Evolutionary conservation across 1,140 invertebrate genomes (phyloP).

Genomic region (Zaprionus lachaisei): DNA sequence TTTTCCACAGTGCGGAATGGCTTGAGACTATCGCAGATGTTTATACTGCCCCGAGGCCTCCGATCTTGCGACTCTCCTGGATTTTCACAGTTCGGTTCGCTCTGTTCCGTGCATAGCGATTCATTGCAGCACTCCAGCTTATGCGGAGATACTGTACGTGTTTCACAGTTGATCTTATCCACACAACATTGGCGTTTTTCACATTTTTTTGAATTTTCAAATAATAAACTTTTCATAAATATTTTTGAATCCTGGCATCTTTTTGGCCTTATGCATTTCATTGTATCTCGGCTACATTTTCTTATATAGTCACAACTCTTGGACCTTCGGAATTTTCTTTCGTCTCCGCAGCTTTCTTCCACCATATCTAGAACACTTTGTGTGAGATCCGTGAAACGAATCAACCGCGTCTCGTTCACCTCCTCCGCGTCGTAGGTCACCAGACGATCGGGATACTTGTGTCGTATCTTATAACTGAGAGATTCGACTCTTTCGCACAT

Average conservation of each 20-base stretch:
- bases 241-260: neutral
- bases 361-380: neutral
- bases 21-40: neutral
- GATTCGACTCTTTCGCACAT: neutral
- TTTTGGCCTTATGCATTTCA: neutral
- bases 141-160: neutral
- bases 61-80: neutral
- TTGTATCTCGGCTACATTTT: neutral
- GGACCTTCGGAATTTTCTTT: neutral
- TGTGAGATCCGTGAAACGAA: constrained; percentile 41
- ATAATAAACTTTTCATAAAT: neutral
- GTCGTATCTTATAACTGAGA: constrained; percentile 41
- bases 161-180: neutral
- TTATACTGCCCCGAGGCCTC: neutral
- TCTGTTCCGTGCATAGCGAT: neutral
- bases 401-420: constrained; percentile 39
- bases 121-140: neutral
- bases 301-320: neutral
- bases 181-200: neutral
- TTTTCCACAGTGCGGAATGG: neutral
- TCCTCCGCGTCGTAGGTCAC: constrained; percentile 63
- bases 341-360: neutral
- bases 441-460: constrained; percentile 54
- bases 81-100: neutral
- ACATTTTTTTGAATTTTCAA: neutral